Percentiles rank a stretch among this genome's conserved stretches.
Conservation (phyloP, 2,113 vertebrate species). For the Serilophus lunatus region DNA sequence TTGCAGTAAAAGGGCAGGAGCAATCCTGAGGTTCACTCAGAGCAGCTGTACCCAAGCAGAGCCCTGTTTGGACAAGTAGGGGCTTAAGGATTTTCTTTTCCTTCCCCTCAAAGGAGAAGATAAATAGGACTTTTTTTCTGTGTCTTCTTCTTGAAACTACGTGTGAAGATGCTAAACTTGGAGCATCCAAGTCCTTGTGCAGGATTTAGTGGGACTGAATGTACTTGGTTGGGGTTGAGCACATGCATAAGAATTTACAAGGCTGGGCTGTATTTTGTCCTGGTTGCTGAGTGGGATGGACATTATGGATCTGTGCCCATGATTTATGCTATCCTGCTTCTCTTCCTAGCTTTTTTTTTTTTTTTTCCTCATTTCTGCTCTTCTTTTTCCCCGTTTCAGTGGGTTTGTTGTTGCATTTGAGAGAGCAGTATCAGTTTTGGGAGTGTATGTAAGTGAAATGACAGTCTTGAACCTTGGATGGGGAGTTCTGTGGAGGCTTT, state of each 20-base stretch:
- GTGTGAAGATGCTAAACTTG: not conserved
- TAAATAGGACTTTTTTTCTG: not conserved
- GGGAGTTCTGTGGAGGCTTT: not conserved
- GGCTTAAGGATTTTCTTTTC: not conserved
- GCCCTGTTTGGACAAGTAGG: not conserved
- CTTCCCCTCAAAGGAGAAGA: not conserved
- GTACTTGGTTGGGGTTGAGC: not conserved
- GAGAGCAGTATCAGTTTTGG: not conserved
- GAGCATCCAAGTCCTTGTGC: not conserved
- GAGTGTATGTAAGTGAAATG: fast-evolving
- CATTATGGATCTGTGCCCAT: not conserved
- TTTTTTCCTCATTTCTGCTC: not conserved
- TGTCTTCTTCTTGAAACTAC: not conserved
- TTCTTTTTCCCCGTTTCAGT: not conserved
- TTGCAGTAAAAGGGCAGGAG: not conserved
- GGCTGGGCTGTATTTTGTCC: not conserved
- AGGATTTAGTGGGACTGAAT: not conserved
- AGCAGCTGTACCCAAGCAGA: constrained; percentile 7
- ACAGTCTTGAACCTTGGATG: fast-evolving
- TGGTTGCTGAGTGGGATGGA: not conserved
- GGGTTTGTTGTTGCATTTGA: not conserved
- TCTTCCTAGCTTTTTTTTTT: not conserved
- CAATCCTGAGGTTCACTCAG: not conserved
- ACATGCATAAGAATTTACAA: not conserved
- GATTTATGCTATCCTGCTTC: not conserved